Evolutionary conservation across 2,888 invertebrate species (phyloP).

Genomic region (Anthophora plumipes): DNA sequence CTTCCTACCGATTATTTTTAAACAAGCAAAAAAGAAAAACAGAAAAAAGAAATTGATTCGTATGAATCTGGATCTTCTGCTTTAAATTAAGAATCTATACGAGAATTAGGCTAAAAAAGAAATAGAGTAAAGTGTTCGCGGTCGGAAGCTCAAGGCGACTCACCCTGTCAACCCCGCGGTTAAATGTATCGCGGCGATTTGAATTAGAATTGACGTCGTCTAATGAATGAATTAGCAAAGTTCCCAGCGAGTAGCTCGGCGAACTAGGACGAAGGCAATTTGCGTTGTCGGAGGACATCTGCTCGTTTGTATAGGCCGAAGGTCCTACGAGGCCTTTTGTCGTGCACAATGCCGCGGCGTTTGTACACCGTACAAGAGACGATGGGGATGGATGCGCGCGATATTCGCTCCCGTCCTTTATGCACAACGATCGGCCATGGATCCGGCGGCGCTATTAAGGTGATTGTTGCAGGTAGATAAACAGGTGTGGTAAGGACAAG

Average conservation of each 20-base stretch:
- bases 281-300: conserved; percentile 52
- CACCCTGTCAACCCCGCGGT: neutral
- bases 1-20: too few species aligned
- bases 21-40: too few species aligned
- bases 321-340: conserved; percentile 72
- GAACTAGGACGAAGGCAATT: conserved; percentile 69
- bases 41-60: neutral
- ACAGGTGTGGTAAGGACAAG: conserved; percentile 37
- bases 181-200: neutral
- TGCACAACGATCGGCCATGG: conserved; percentile 49
- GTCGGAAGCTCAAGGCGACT: neutral
- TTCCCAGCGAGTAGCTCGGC: conserved; percentile 31
- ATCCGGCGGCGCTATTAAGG: conserved; percentile 38
- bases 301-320: conserved; percentile 58
- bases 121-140: too few species aligned
- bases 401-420: conserved; percentile 47
- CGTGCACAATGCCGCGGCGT: conserved; percentile 67
- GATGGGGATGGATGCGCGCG: conserved; percentile 19
- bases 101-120: too few species aligned
- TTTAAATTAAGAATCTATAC: too few species aligned
- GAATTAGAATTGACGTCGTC: conserved; percentile 20
- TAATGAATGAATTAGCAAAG: conserved; percentile 42
- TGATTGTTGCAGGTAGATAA: conserved; percentile 44
- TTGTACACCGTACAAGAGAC: conserved; percentile 34
- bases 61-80: too few species aligned